A percentile compares a stretch with the other conserved stretches of the same genome.
phyloP scores from a whole-genome alignment of 2,113 vertebrate genomes.

The Tympanuchus pallidicinctus region DNA sequence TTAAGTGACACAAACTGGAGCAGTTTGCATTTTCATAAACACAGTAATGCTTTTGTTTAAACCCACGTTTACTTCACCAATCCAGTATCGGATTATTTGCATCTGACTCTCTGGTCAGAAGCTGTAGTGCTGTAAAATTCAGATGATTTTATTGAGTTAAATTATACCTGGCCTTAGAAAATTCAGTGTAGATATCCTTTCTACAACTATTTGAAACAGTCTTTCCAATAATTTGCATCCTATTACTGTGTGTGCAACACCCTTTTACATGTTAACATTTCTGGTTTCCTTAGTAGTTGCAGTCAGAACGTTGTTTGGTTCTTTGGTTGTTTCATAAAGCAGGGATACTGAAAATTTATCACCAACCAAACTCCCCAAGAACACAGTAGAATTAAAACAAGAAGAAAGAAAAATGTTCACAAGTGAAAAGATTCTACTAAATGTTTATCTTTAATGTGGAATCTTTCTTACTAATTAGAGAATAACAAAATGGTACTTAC shows the following conservation, averaged over 20 bases:
- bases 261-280: not conserved
- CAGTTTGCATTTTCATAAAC: not conserved
- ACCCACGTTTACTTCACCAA: not conserved
- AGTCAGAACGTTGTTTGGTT: not conserved
- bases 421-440: not conserved
- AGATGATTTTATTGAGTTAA: not conserved
- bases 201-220: not conserved
- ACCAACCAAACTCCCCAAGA: rapidly evolving
- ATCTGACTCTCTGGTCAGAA: not conserved
- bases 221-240: not conserved
- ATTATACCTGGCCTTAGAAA: not conserved
- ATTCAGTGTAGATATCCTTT: not conserved
- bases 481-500: not conserved
- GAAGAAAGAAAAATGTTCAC: not conserved
- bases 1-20: not conserved
- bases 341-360: not conserved
- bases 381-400: not conserved
- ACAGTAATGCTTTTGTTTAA: not conserved
- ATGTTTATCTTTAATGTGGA: not conserved
- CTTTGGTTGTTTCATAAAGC: not conserved
- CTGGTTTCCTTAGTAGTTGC: not conserved
- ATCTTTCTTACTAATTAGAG: not conserved
- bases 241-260: rapidly evolving
- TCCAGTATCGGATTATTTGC: not conserved
- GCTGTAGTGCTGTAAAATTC: not conserved